phyloP scores from a whole-genome alignment of 2,113 vertebrate genomes.

The Pagrus major region DNA sequence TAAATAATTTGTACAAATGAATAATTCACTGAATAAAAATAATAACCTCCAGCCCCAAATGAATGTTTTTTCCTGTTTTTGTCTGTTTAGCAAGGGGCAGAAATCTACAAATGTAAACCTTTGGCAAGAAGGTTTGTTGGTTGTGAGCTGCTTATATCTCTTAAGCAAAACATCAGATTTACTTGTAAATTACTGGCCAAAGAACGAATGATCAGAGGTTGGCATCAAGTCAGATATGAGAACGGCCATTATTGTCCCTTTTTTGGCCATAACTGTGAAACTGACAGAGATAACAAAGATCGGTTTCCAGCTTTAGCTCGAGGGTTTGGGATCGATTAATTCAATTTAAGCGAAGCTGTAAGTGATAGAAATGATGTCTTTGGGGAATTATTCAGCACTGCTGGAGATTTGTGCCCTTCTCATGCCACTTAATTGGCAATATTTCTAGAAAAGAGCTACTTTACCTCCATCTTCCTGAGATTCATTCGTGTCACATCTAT shows the following conservation, averaged over 20 bases:
- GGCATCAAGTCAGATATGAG: background rate
- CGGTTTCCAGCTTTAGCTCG: background rate
- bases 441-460: background rate
- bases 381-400: background rate
- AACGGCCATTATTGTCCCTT: background rate
- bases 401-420: background rate
- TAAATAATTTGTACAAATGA: background rate
- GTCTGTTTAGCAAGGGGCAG: background rate
- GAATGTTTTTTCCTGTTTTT: background rate
- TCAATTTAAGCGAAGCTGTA: background rate
- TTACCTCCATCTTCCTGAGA: background rate
- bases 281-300: background rate
- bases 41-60: background rate
- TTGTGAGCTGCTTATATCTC: conserved; percentile 21
- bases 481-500: background rate
- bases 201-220: background rate
- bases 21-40: background rate
- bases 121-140: background rate
- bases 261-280: background rate
- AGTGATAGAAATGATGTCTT: background rate
- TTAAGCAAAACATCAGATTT: conserved; percentile 1
- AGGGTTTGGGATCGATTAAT: background rate
- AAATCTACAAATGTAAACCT: background rate
- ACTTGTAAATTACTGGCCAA: background rate
- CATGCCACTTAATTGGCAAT: background rate